These are phyloP conservation scores for Smithornis capensis DNA, from an alignment of 2,113 vertebrate genomes.

Conservation along the genomic window DNA sequence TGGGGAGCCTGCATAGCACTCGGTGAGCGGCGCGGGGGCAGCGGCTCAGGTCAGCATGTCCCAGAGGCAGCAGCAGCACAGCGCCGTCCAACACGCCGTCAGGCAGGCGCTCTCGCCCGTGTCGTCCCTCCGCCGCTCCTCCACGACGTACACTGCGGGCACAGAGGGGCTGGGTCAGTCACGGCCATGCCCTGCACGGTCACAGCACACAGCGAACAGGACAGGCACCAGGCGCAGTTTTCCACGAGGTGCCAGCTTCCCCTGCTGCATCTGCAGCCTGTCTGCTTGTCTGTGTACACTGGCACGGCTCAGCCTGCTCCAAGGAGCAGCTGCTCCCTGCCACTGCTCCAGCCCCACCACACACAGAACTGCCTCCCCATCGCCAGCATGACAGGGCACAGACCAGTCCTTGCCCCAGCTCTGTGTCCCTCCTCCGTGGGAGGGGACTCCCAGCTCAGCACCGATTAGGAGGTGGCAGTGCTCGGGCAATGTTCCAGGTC, in stretches of 20 bases:
- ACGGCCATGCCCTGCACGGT: fast-evolving
- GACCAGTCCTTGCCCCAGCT: not conserved
- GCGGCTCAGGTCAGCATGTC: constrained; percentile 90
- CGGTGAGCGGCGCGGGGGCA: not conserved
- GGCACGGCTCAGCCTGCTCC: not conserved
- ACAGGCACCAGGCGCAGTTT: not conserved
- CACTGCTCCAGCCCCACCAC: not conserved
- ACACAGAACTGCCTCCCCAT: not conserved
- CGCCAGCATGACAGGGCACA: not conserved
- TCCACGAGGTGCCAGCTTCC: not conserved
- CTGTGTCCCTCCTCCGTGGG: too few species aligned
- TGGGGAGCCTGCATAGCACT: constrained; percentile 48
- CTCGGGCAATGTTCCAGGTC: not conserved
- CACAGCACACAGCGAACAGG: fast-evolving
- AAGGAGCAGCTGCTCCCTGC: fast-evolving
- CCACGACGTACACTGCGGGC: constrained; percentile 88
- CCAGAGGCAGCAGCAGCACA: constrained; percentile 97
- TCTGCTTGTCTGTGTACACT: fast-evolving
- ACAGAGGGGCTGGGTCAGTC: not conserved
- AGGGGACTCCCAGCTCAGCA: not conserved
- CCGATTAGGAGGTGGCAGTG: too few species aligned
- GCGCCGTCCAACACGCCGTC: constrained; percentile 93
- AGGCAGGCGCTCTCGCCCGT: constrained; percentile 84
- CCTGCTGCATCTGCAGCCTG: not conserved
- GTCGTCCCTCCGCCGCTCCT: constrained; percentile 88